Base-by-base conservation (phyloP, 2,113 vertebrate genomes). In the Lepisosteus osseus region DNA sequence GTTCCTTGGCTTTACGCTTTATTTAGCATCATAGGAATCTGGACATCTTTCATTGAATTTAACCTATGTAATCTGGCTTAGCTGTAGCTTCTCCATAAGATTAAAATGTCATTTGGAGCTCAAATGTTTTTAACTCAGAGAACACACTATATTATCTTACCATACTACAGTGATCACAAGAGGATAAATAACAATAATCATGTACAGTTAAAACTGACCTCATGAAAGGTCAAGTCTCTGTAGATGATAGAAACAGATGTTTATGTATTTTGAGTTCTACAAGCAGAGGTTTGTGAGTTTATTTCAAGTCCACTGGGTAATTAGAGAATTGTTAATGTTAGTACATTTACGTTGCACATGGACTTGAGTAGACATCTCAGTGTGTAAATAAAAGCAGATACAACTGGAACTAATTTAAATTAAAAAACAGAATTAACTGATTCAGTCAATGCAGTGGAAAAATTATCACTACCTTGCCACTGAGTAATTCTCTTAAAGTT, bases 181-280 rank as follows among this genome's bases (percentile, higher is more conserved):
- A 80, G 85, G 86, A 87, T 87, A 86, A 90, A 88, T 75, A 87
- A 87, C 75, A 71, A 74, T 73, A 74, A 67, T 73, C 68, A 5
- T 76, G 75, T 73, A 76, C 73, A 11, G 67, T 74, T 80, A 78
- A 70, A 77, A 73, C 17, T 70, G 4, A 54, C 67, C 81, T 70
- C 74, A 77, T 54, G 29, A 29, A 66, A 85, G 82, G 77, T 64
- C 62, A 59, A 5, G 64, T 82, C 85, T 83, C 86, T 41, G 84
- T 84, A 86, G 71, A 15, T 82, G 68, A 65, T 72, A 11, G 51
- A 69, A 82, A 83, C 84, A 86, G 80, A 86, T 86, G 83, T 86
- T 78, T 84, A 61, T 64, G 59, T 70, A 69, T 72, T 68, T 55
- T 79, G 70, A 78, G 74, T 80, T 87, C 81, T 72, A 88, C 75